phyloP scores from a whole-genome alignment of 2,888 invertebrate species.

The Drosophila limbata region DNA sequence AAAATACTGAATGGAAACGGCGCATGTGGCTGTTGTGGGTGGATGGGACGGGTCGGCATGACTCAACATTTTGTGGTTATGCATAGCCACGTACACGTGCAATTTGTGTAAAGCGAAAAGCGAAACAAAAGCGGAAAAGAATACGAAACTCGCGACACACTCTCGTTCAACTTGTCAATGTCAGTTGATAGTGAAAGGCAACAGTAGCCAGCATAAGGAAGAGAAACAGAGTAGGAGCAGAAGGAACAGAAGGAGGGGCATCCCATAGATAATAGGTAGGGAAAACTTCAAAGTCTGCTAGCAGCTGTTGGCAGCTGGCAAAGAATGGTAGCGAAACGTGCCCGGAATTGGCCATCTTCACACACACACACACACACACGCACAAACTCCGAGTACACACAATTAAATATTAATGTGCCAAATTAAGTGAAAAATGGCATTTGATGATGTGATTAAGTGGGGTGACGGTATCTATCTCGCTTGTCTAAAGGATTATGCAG shows the following conservation, averaged over 20 bases:
- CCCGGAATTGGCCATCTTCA: constrained; percentile 44
- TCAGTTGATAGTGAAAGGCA: constrained; percentile 72
- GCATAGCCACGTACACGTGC: constrained; percentile 70
- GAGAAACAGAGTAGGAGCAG: constrained; percentile 1
- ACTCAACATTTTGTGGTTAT: constrained; percentile 81
- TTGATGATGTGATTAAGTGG: constrained; percentile 17
- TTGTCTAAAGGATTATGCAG: constrained; percentile 62
- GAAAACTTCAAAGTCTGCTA: constrained; percentile 51
- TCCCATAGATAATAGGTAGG: not conserved
- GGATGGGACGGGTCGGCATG: constrained; percentile 37
- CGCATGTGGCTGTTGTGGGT: constrained; percentile 20
- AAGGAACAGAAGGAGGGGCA: constrained; percentile 6
- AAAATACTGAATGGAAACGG: constrained; percentile 52
- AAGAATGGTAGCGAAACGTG: constrained; percentile 59
- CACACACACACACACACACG: constrained; percentile 32
- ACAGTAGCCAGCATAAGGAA: not conserved
- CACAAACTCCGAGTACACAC: constrained; percentile 32
- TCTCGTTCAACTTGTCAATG: constrained; percentile 67
- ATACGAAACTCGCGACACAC: constrained; percentile 32
- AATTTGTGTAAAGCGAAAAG: constrained; percentile 38
- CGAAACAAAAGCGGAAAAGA: constrained; percentile 42
- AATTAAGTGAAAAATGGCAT: constrained; percentile 76
- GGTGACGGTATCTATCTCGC: constrained; percentile 26
- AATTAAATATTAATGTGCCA: constrained; percentile 79
- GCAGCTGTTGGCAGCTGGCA: constrained; percentile 74